Base-by-base conservation (phyloP, 2,888 invertebrate genomes). In the Drosophila basisetae region DNA sequence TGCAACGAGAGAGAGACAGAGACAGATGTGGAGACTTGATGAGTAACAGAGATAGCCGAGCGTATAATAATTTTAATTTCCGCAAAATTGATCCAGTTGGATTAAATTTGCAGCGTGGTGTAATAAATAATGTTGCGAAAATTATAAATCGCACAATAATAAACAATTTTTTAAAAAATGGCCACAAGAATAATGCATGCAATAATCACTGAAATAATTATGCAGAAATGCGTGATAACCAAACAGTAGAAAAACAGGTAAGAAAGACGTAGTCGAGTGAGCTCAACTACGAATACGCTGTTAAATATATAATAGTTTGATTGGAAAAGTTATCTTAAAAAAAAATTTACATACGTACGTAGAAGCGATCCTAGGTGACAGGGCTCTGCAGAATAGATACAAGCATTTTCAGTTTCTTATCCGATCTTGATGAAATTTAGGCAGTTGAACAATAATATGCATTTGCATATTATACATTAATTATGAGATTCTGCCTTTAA, bases 61-160 rank as follows among this genome's bases (percentile, higher is more conserved):
- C 41, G 47, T 22, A 70, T 60, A 71, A 71, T 75, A 68, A 75
- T 83, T 80, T 84, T 68, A 84, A 86, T 84, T 84, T 84, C 87
- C 87, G 84, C 82, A 62, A 76, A 82, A 78, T 82, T 84, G 76
- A 78, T 85, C 75, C 86, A 60, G 60, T n/a, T 35, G 75, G 68
- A 76, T 82, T 73, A 86, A 77, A 71, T 35, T 67, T 53, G 39
- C 61, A 53, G 35, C 49, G 62, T 69, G 56, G 41, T 67, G 67
- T 73, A 73, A 86, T 86, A 78, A 84, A 84, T 87, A 76, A 80
- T 87, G 69, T 62, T 71, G 74, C 52, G 71, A 76, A 78, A 76
- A 84, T 78, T 84, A 70, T 78, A 70, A 77, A 71, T 76, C 66
- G 58, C 73, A 73, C 64, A 76, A 75, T 58, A 69, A 65, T 37